Conservation (phyloP, 2,113 vertebrate genomes). For the Oncorhynchus nerka region DNA sequence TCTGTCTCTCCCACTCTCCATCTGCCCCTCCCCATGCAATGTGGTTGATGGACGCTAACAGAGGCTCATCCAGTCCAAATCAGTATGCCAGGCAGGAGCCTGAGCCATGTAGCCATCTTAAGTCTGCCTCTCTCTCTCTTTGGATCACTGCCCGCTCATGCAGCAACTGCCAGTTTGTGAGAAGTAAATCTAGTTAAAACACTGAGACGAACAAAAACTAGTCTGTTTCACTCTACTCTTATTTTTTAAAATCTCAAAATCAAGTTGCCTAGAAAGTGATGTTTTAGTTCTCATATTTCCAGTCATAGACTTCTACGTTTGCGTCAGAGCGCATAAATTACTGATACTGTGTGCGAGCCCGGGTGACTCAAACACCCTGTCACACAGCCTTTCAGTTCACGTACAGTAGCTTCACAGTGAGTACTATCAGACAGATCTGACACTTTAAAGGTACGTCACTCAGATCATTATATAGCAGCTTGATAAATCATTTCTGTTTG, state of each 20-base stretch:
- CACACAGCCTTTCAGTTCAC: neutral
- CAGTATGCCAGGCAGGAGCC: conserved; percentile 25
- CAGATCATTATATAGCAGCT: neutral
- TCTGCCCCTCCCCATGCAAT: neutral
- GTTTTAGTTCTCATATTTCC: neutral
- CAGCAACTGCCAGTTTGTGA: neutral
- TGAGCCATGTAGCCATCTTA: neutral
- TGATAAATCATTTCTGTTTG: neutral
- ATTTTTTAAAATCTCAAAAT: neutral
- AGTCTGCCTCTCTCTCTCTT: conserved; percentile 9
- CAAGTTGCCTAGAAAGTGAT: neutral
- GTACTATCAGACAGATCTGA: neutral
- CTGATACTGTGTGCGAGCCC: neutral
- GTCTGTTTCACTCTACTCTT: no score
- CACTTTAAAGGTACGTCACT: neutral
- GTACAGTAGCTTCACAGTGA: neutral
- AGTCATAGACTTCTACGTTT: neutral
- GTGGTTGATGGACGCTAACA: conserved; percentile 20
- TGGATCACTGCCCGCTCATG: conserved; percentile 4
- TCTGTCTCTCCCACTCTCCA: neutral
- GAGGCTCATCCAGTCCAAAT: conserved; percentile 50
- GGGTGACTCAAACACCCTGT: neutral
- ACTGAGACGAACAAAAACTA: neutral
- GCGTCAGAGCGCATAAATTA: neutral
- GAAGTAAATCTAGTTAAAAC: neutral